These are phyloP conservation scores for Morpho achilles DNA, from an alignment of 2,888 invertebrate species.

Conservation along the genomic window DNA sequence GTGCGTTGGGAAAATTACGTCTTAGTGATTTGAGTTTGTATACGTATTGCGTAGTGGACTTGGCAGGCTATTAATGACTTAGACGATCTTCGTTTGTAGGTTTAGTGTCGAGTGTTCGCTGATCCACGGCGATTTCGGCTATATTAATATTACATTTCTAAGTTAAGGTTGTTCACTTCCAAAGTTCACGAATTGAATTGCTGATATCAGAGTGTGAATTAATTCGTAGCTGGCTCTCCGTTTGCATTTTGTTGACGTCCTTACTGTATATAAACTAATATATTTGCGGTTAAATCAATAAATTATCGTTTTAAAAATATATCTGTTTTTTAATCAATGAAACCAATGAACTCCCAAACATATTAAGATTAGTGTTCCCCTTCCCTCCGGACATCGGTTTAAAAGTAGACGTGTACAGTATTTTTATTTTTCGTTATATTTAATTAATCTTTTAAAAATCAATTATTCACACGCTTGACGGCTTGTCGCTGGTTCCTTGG, in stretches of 20 bases:
- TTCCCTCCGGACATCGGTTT: too few relatives aligned
- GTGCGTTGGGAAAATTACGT: constrained; percentile 57
- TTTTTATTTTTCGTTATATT: too few relatives aligned
- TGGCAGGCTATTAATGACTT: constrained; percentile 39
- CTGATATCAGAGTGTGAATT: constrained; percentile 39
- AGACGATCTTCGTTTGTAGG: constrained; percentile 30
- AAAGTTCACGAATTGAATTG: constrained; percentile 32
- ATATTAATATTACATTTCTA: constrained; percentile 27
- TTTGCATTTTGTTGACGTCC: constrained; percentile 75
- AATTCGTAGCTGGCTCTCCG: constrained; percentile 51
- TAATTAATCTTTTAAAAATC: too few relatives aligned
- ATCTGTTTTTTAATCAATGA: constrained; percentile 22
- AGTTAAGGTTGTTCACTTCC: constrained; percentile 28
- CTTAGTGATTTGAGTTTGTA: constrained; percentile 54
- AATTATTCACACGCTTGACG: too few relatives aligned
- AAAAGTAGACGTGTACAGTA: too few relatives aligned
- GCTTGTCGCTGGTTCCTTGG: too few relatives aligned
- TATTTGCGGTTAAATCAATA: constrained; percentile 77
- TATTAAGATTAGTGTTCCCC: too few relatives aligned
- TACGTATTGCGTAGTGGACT: constrained; percentile 59
- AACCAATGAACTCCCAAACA: too few relatives aligned
- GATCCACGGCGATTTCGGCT: constrained; percentile 14
- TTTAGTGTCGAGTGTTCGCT: constrained; percentile 17
- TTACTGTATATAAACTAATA: constrained; percentile 76
- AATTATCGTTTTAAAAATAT: constrained; percentile 74